Evolutionary conservation across 92 coral and sea anemone genomes (phyloP), one percentile per base, ranked within the genome.

Genomic region (Porites evermanni): DNA sequence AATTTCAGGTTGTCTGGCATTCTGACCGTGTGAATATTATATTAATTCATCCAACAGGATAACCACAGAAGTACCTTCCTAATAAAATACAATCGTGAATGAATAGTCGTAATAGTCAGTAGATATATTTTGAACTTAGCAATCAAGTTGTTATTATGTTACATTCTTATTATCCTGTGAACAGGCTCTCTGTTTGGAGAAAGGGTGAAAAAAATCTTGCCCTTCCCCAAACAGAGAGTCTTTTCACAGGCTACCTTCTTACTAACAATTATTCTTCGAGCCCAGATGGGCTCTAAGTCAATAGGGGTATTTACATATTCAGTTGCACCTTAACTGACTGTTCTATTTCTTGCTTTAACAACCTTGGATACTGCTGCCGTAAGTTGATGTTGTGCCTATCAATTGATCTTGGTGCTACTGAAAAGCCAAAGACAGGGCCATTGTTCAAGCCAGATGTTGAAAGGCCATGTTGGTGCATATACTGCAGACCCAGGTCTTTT

Each of bases 41-140:
- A 88, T 72, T 72, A 66, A 90, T 20, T 86, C 93, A 76, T 86
- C 91, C 70, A 90, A 53, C 11, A 82, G 65, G 72, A 80, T 51
- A 59, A 86, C 77, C 12, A 89, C 2, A 26, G 29, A 26, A 26
- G 29, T 1, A 26, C 29, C 29, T 26, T 26, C 29, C 21, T 67
- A 26, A 26, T 26, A 26, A 26, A 26, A 26, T 26, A 26, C 29
- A 26, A 26, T 26, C 2, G 1, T 26, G 38, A 67, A 67, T 67
- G 72, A 67, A 67, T 67, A 67, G 72, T 70, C 74, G 44, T 70
- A 70, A 70, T 70, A 70, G 74, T 70, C 74, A 70, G 74, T 70
- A 70, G 74, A 23, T 70, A 70, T 70, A 14, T 26, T 70, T 70
- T 70, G 74, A 70, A 70, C 74, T 70, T 70, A 26, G 74, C 14